Evolutionary conservation across 2,113 vertebrate genomes (phyloP).

Genomic region (Ceyx margarethae): DNA sequence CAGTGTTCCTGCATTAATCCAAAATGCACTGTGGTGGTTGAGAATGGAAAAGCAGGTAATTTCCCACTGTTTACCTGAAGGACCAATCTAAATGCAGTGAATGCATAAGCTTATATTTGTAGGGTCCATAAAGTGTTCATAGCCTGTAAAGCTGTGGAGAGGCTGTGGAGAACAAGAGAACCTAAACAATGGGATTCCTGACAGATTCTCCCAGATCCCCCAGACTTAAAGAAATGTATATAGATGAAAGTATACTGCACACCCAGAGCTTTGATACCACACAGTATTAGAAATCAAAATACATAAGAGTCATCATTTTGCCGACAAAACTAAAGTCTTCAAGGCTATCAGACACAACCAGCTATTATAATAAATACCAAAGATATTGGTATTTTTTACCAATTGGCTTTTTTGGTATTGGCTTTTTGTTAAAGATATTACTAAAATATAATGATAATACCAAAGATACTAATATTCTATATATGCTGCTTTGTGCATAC

Average conservation of each 20-base stretch:
- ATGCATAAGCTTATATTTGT: neutral
- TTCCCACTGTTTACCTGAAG: neutral
- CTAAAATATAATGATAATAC: too few species aligned
- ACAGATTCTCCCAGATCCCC: neutral
- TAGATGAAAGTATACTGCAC: neutral
- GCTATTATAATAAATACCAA: neutral
- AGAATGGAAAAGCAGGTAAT: neutral
- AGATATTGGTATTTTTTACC: too few species aligned
- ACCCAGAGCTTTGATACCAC: neutral
- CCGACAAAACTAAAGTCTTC: neutral
- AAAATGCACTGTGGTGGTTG: neutral
- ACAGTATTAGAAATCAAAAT: neutral
- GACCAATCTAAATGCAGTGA: neutral
- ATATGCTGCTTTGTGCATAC: neutral
- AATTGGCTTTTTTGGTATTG: too few species aligned
- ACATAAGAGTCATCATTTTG: neutral
- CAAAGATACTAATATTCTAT: neutral
- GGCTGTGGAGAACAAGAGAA: neutral
- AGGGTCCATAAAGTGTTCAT: neutral
- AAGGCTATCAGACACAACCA: neutral
- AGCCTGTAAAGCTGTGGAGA: neutral
- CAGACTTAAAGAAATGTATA: neutral
- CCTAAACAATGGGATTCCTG: neutral
- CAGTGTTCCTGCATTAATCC: neutral
- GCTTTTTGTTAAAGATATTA: too few species aligned